Percentiles rank a stretch among this genome's conserved stretches.
phyloP scores from a whole-genome alignment of 2,888 invertebrate species.

The Microctonus hyperodae region DNA sequence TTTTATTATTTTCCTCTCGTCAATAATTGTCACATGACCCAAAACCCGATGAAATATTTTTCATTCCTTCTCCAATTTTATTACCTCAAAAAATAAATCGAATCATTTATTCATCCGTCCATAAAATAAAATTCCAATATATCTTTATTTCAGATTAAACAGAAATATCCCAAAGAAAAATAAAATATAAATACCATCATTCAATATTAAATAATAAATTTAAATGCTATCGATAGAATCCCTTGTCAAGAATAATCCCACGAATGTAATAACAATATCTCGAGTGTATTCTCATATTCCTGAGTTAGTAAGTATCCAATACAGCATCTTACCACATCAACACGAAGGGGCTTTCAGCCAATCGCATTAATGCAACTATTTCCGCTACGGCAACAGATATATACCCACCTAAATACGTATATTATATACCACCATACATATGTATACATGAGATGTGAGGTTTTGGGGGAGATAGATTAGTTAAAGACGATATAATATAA shows the following conservation, averaged over 20 bases:
- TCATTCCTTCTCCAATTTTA: no score
- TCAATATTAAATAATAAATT: not conserved
- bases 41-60: no score
- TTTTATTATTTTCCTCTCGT: no score
- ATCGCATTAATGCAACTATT: constrained; percentile 12
- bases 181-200: no score
- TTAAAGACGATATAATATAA: not conserved
- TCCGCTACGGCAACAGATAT: not conserved
- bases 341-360: constrained; percentile 3
- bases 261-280: not conserved
- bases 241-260: constrained; percentile 5
- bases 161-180: no score
- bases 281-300: no score
- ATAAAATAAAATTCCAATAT: no score
- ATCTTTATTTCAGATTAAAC: no score
- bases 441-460: not conserved
- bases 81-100: no score
- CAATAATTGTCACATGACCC: no score
- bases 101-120: no score
- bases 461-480: not conserved
- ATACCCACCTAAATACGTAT: not conserved
- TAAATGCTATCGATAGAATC: not conserved
- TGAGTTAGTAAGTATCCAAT: no score
- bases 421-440: not conserved
- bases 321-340: not conserved